Base-by-base conservation (phyloP, 2,888 invertebrate genomes). In the Unio pictorum region DNA sequence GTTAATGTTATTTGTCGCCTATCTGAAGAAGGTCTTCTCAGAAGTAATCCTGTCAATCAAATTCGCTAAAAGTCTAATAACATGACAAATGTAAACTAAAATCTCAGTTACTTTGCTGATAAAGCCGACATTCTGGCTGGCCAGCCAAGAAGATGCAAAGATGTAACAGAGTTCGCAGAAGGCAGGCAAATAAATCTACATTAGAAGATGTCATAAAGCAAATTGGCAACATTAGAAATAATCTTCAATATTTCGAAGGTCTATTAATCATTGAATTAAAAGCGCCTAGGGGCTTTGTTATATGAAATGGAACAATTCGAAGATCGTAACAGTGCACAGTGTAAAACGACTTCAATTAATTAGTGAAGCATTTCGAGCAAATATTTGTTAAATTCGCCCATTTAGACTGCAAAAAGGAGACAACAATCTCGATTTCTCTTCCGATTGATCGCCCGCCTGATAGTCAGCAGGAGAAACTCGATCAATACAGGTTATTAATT, bases 351-450 rank as follows among this genome's bases (percentile, higher is more conserved):
- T 77, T 73, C 75, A 75, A 77, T 77, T 77, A 77, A 77, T 77
- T 77, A 77, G 74, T 61, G 66, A 66, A 61, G 69, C 66, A 66
- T 75, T 26, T 69, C 68, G 71, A 73, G 73, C 74, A 77, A 77
- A 77, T 77, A 77, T 77, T 77, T 77, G 77, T 75, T 69, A 77
- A 77, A 71, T 69, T 69, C 60, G 73, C 69, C 69, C 71, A 68
- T 71, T 77, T 71, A 63, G 62, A 67, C 59, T 59, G 61, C 69
- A 65, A 71, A 77, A 74, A 67, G 71, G 71, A 60, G 69, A 56
- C 66, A 66, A 63, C 63, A 67, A 65, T 65, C 65, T 58, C 66
- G 68, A 68, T 70, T 68, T 77, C 75, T 73, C 73, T 75, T 73
- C 66, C 75, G 58, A 64, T 69, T 73, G 75, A 77, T 74, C 73